A percentile compares a stretch with the other conserved stretches of the same genome.
Evolutionary conservation across 1,140 invertebrate species (phyloP).

Genomic region (Tetragonula clypearis): DNA sequence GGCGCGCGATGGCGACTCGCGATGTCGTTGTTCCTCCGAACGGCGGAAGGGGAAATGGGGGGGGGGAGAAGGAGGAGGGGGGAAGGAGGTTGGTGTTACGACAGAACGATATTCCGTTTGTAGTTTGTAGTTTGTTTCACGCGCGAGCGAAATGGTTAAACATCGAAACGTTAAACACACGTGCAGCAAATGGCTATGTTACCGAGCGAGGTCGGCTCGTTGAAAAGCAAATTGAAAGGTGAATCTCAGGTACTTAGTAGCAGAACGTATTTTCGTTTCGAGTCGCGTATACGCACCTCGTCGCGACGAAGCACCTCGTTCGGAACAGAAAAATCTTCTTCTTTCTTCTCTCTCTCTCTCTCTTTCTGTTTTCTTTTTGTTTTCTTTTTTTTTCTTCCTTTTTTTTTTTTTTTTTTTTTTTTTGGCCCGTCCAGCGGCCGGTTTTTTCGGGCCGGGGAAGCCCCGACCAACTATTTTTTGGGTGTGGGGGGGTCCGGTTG

Average conservation of each 20-base stretch:
- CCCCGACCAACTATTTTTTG: no score
- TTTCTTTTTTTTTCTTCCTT: neutral
- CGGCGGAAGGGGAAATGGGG: neutral
- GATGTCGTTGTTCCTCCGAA: neutral
- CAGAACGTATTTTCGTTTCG: slow-evolving; percentile 34
- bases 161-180: slow-evolving; percentile 21
- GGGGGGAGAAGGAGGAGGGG: no score
- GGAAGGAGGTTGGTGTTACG: neutral
- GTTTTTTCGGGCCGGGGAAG: no score
- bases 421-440: no score
- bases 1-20: neutral
- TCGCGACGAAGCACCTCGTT: slow-evolving; percentile 22
- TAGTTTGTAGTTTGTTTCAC: neutral
- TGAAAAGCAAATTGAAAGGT: slow-evolving; percentile 34
- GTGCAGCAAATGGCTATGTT: neutral
- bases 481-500: no score
- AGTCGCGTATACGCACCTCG: neutral
- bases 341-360: neutral
- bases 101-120: slow-evolving; percentile 17
- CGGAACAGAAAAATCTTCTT: slow-evolving; percentile 8
- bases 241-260: slow-evolving; percentile 49
- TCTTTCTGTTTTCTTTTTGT: neutral
- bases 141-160: neutral
- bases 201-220: neutral
- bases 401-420: neutral